Percentiles rank a stretch among this genome's conserved stretches.
phyloP scores from a whole-genome alignment of 2,888 invertebrate species.

The Drosophila mayaguana region DNA sequence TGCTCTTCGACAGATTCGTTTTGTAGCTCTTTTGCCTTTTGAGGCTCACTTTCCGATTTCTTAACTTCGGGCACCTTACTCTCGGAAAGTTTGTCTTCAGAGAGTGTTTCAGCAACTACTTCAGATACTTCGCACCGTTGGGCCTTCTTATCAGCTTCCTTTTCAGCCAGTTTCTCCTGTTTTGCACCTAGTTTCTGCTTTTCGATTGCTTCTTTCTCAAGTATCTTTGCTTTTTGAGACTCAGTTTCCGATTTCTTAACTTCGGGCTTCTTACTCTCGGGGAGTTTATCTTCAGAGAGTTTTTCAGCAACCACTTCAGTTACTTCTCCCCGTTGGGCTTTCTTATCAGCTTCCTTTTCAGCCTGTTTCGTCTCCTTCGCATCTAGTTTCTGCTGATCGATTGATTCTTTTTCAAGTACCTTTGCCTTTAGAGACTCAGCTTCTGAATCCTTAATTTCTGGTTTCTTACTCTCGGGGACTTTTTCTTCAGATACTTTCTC shows the following conservation, averaged over 20 bases:
- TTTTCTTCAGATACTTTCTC: constrained; percentile 9
- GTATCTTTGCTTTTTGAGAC: constrained; percentile 4
- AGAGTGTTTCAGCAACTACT: no score
- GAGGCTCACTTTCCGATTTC: no score
- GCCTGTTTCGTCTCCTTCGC: neutral
- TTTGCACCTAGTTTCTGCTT: neutral
- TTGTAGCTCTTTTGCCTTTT: neutral
- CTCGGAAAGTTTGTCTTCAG: no score
- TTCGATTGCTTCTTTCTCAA: constrained; percentile 18
- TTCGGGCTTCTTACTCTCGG: neutral
- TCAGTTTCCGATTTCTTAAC: constrained; percentile 28
- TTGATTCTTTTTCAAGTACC: neutral
- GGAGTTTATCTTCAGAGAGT: neutral
- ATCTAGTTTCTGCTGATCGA: neutral
- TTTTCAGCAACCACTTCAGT: constrained; percentile 3
- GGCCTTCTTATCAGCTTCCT: neutral
- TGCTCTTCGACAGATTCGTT: neutral
- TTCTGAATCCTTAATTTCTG: neutral
- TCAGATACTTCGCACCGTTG: neutral
- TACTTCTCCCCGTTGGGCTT: neutral
- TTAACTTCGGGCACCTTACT: no score
- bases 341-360: neutral
- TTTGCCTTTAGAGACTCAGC: neutral
- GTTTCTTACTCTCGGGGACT: neutral
- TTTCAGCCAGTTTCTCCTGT: neutral